A percentile compares a stretch with the other conserved stretches of the same genome.
Evolutionary conservation across 2,113 vertebrate genomes (phyloP).

Genomic region (Atlantisia rogersi): DNA sequence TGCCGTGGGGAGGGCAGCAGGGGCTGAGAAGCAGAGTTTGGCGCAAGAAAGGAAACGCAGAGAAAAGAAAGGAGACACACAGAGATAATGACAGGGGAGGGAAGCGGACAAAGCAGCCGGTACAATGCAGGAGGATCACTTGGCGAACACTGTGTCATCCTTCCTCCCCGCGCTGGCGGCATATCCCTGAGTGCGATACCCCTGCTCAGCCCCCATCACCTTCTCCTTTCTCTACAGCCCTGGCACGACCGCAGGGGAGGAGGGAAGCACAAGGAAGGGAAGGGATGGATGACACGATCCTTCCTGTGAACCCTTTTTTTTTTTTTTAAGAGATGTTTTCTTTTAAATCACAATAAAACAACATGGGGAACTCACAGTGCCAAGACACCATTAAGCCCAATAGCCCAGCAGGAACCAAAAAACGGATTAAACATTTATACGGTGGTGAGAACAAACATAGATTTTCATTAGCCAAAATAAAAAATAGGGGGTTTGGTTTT

Average conservation of each 20-base stretch:
- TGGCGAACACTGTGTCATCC: background rate
- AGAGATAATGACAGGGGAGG: slow-evolving; percentile 67
- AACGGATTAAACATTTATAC: background rate
- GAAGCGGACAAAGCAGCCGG: slow-evolving; percentile 12
- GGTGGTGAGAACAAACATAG: background rate
- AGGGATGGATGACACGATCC: background rate
- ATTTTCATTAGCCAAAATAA: background rate
- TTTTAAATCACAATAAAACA: background rate
- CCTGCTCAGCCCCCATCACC: background rate
- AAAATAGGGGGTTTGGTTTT: background rate
- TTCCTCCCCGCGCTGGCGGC: background rate
- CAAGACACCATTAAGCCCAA: background rate
- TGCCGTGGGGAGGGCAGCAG: background rate
- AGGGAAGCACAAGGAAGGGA: background rate
- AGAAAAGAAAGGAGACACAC: slow-evolving; percentile 21
- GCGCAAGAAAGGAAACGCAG: background rate
- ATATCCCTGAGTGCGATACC: background rate
- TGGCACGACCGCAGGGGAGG: background rate
- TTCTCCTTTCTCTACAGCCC: background rate
- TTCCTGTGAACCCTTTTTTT: background rate
- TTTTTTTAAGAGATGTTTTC: background rate
- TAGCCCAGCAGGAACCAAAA: background rate
- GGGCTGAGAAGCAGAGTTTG: background rate
- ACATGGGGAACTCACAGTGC: background rate
- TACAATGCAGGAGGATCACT: slow-evolving; percentile 32